phyloP scores from a whole-genome alignment of 2,888 invertebrate genomes.

The Xylophagus ater region DNA sequence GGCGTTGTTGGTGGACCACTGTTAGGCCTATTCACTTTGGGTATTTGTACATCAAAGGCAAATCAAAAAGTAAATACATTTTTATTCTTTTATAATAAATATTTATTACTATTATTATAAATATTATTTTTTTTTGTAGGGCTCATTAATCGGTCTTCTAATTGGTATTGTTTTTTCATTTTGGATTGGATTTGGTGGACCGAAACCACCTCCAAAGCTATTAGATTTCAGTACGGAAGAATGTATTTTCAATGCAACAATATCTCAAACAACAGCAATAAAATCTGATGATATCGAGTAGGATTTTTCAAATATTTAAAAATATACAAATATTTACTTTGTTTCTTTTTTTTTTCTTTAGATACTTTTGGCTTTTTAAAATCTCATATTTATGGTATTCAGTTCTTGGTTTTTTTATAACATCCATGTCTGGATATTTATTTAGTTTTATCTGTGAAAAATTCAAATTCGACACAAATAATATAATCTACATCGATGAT shows the following conservation, averaged over 20 bases:
- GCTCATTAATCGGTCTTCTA: constrained; percentile 54
- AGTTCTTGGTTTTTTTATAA: constrained; percentile 42
- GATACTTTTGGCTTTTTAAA: constrained; percentile 54
- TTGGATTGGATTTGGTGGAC: constrained; percentile 77
- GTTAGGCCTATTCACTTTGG: constrained; percentile 73
- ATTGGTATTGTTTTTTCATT: constrained; percentile 56
- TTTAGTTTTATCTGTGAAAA: constrained; percentile 39
- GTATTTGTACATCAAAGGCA: constrained; percentile 66
- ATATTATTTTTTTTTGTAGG: constrained; percentile 38
- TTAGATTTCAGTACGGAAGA: constrained; percentile 49
- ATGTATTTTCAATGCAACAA: constrained; percentile 35
- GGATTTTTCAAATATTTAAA: neutral
- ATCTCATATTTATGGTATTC: constrained; percentile 66
- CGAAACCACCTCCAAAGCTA: constrained; percentile 49
- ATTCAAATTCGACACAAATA: constrained; percentile 31
- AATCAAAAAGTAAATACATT: constrained; percentile 49
- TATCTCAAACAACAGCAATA: constrained; percentile 10
- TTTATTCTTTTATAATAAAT: constrained; percentile 1
- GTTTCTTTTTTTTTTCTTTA: constrained; percentile 10
- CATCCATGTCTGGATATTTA: constrained; percentile 43
- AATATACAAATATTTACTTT: neutral
- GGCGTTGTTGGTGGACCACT: constrained; percentile 80
- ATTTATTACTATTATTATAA: neutral
- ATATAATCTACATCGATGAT: constrained; percentile 27
- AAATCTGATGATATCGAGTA: constrained; percentile 5